phyloP scores from a whole-genome alignment of 2,113 vertebrate species.

The Oreamnos americanus region DNA sequence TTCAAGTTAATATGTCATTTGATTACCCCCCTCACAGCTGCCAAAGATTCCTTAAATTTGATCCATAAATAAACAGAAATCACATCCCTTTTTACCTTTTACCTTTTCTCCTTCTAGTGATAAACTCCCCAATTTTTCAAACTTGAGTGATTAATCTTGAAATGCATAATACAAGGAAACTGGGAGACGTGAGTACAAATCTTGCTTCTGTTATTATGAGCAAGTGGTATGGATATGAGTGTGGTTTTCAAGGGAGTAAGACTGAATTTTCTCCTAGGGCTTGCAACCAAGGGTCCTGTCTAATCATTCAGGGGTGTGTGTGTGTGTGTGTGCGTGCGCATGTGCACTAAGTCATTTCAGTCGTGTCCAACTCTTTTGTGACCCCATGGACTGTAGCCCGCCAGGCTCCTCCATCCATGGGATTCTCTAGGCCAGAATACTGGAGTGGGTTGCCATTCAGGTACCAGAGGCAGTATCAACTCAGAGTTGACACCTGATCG shows the following conservation, averaged over 20 bases:
- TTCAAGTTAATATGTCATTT: slow-evolving; percentile 55
- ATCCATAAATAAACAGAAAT: slow-evolving; percentile 42
- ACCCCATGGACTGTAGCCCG: rapidly evolving
- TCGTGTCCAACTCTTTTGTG: not conserved
- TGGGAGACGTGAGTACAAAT: not conserved
- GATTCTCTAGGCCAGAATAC: not conserved
- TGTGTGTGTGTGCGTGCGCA: rapidly evolving
- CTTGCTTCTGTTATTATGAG: not conserved
- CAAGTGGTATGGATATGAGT: not conserved
- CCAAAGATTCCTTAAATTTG: slow-evolving; percentile 30
- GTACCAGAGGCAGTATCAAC: not conserved
- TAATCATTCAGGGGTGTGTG: not conserved
- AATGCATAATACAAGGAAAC: not conserved
- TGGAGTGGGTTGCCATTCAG: not conserved
- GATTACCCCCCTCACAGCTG: slow-evolving; percentile 12
- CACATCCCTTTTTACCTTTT: not conserved
- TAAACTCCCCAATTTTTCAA: not conserved
- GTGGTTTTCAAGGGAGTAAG: not conserved
- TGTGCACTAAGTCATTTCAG: not conserved
- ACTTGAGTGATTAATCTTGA: not conserved
- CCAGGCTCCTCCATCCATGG: not conserved
- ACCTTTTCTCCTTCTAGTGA: not conserved
- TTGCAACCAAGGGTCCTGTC: not conserved
- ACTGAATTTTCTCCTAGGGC: not conserved
- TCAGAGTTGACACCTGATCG: not conserved